Evolutionary conservation across 2,888 invertebrate genomes (phyloP).

Genomic region (Rhyacophila evoluta): DNA sequence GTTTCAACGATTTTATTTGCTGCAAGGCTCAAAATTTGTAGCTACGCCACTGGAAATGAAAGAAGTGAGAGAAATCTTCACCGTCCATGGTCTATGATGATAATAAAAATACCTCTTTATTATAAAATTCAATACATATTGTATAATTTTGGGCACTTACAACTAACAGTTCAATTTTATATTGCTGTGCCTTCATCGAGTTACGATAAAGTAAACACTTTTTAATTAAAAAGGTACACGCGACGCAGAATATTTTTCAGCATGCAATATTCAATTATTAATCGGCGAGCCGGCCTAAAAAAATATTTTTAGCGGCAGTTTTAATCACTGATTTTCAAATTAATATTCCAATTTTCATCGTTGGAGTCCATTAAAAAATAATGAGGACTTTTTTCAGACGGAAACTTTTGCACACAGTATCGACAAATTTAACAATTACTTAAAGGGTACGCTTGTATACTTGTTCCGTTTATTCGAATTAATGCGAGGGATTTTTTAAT

Average conservation of each 20-base stretch:
- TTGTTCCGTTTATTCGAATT: too few relatives aligned
- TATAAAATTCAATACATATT: too few relatives aligned
- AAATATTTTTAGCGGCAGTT: not conserved
- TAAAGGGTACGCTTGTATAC: not conserved
- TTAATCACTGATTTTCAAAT: slow-evolving; percentile 12
- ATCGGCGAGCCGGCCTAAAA: not conserved
- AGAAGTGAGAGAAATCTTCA: too few relatives aligned
- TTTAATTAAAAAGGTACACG: slow-evolving; percentile 1
- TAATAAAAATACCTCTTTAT: too few relatives aligned
- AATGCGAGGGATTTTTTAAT: too few relatives aligned
- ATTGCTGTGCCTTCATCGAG: not conserved
- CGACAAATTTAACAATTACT: too few relatives aligned
- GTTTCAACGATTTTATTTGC: too few relatives aligned
- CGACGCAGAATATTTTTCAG: not conserved
- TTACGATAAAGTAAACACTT: not conserved
- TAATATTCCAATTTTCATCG: not conserved
- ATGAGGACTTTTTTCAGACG: not conserved
- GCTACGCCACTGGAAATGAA: too few relatives aligned
- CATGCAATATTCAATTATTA: not conserved
- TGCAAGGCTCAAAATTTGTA: too few relatives aligned
- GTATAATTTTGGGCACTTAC: too few relatives aligned
- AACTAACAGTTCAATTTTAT: too few relatives aligned
- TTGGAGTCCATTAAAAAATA: not conserved
- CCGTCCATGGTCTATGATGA: too few relatives aligned
- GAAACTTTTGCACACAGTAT: not conserved